phyloP scores from a whole-genome alignment of 2,113 vertebrate genomes.

The Trematomus loennbergii region DNA sequence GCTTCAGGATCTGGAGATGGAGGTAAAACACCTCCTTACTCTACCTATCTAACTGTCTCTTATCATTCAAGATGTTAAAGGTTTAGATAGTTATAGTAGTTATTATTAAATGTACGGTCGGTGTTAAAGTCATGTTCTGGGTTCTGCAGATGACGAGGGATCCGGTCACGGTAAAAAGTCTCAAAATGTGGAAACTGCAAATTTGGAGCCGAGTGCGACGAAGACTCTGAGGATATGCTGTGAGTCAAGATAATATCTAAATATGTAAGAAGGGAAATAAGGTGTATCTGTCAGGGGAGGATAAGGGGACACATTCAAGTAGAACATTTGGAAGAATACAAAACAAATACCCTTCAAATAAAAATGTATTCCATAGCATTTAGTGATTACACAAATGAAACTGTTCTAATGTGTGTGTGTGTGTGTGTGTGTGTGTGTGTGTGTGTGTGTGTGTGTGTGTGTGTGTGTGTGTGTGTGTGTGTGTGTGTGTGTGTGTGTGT shows the following conservation, averaged over 20 bases:
- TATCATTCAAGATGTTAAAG: no score
- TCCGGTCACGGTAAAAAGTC: conserved; percentile 92
- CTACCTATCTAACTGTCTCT: no score
- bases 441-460: not conserved
- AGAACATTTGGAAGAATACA: no score
- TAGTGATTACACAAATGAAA: not conserved
- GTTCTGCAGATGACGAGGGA: conserved; percentile 90
- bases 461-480: not conserved
- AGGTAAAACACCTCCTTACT: conserved; percentile 77
- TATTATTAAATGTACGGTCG: not conserved
- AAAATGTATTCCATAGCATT: not conserved
- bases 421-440: not conserved
- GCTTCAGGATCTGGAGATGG: conserved; percentile 93
- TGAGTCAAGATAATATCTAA: conserved; percentile 74
- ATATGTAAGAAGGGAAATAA: no score
- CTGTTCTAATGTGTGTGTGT: no score
- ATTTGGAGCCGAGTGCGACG: conserved; percentile 97
- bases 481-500: conserved; percentile 7
- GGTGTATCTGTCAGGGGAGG: no score
- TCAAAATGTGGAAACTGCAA: conserved; percentile 97
- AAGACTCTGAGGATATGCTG: conserved; percentile 96
- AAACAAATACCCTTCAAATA: not conserved
- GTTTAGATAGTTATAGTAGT: no score
- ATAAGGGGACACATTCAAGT: no score
- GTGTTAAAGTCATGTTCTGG: conserved; percentile 10